A percentile compares a stretch with the other conserved stretches of the same genome.
These are phyloP conservation scores for Apaloderma vittatum DNA, from an alignment of 2,113 vertebrate species.

Conservation along the genomic window DNA sequence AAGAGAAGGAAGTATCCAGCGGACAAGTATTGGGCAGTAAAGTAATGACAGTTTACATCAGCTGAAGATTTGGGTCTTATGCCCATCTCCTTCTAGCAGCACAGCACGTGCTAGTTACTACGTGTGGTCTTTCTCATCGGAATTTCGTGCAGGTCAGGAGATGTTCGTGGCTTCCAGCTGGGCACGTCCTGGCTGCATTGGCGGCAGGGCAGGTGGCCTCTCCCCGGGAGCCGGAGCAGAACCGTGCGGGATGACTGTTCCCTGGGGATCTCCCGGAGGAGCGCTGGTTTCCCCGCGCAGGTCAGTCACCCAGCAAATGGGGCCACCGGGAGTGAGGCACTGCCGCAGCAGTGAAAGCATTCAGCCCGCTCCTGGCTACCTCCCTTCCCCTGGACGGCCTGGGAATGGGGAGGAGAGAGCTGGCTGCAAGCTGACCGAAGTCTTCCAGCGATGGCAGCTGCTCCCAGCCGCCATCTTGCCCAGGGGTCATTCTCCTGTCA, in stretches of 20 bases:
- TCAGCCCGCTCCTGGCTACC: rapidly evolving
- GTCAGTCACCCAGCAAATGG: rapidly evolving
- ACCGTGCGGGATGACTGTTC: rapidly evolving
- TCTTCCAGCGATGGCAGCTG: conserved; percentile 41
- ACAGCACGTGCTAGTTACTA: rapidly evolving
- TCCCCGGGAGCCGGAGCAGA: neutral
- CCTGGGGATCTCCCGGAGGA: rapidly evolving
- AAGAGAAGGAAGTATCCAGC: neutral
- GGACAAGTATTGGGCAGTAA: neutral
- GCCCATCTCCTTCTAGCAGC: neutral
- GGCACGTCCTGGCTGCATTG: neutral
- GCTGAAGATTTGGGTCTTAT: neutral
- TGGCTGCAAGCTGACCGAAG: rapidly evolving
- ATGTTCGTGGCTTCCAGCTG: neutral
- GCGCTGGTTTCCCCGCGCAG: rapidly evolving
- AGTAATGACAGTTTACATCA: neutral
- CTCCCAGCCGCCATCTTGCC: conserved; percentile 17
- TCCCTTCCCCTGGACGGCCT: rapidly evolving
- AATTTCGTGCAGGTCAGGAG: rapidly evolving
- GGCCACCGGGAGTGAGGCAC: neutral
- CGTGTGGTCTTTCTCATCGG: rapidly evolving
- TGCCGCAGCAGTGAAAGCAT: neutral
- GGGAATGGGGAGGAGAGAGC: neutral
- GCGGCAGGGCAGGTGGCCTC: rapidly evolving
- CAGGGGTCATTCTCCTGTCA: conserved; percentile 29